Conservation (phyloP, 2,888 invertebrate species). For the Cryptocephalus primarius region DNA sequence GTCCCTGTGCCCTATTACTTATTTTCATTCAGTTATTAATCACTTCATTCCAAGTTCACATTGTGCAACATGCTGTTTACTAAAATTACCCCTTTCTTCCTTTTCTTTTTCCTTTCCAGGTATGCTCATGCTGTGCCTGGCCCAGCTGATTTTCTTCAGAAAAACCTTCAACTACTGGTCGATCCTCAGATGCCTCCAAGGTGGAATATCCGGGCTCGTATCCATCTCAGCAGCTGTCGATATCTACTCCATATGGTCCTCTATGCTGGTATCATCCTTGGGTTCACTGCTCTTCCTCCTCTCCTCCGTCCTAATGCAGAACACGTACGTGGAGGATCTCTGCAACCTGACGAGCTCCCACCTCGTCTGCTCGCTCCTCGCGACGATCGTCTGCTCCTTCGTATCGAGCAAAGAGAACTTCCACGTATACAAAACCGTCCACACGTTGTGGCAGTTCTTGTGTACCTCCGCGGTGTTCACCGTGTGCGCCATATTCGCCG, state of each 20-base stretch:
- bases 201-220: constrained; percentile 28
- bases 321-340: constrained; percentile 31
- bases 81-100: no score
- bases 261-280: constrained; percentile 19
- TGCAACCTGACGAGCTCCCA: constrained; percentile 30
- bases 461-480: constrained; percentile 10
- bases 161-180: constrained; percentile 30
- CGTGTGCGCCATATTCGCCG: constrained; percentile 8
- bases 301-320: constrained; percentile 22
- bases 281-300: constrained; percentile 20
- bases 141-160: constrained; percentile 20
- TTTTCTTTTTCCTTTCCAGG: constrained; percentile 8
- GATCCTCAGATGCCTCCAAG: constrained; percentile 30
- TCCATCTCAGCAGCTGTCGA: constrained; percentile 28
- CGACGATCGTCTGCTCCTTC: constrained; percentile 22
- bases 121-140: constrained; percentile 12
- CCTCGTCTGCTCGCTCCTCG: constrained; percentile 25
- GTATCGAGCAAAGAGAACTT: background rate
- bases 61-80: no score
- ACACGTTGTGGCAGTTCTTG: constrained; percentile 17
- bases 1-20: no score
- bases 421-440: constrained; percentile 2
- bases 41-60: no score
- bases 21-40: no score
- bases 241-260: constrained; percentile 23